Evolutionary conservation across 2,113 vertebrate species (phyloP).

Genomic region (Cyrtonyx montezumae): DNA sequence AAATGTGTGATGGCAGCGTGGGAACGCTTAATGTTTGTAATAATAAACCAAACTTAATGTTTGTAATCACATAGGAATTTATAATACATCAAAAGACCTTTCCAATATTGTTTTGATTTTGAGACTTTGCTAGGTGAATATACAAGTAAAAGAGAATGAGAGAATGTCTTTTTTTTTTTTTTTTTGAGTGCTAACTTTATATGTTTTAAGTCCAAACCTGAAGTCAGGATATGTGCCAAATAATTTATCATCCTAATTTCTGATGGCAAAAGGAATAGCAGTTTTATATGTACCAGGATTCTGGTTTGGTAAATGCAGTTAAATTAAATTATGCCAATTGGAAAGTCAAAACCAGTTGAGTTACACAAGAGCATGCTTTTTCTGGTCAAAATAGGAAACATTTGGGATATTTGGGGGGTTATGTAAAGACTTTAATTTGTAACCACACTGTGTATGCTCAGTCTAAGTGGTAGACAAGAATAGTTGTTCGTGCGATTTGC

Average conservation of each 20-base stretch:
- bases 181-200: neutral
- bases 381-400: constrained; percentile 72
- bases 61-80: neutral
- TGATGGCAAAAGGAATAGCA: constrained; percentile 39
- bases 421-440: constrained; percentile 73
- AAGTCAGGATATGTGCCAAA: constrained; percentile 3
- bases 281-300: constrained; percentile 35
- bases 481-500: constrained; percentile 30
- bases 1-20: neutral
- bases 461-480: constrained; percentile 35
- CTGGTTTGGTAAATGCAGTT: constrained; percentile 60
- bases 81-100: neutral
- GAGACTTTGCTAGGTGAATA: neutral
- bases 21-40: neutral
- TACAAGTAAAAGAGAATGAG: neutral
- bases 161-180: neutral
- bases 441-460: constrained; percentile 52
- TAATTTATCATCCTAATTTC: constrained; percentile 59
- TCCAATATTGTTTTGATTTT: neutral
- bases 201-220: constrained; percentile 12
- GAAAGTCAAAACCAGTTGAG: constrained; percentile 65
- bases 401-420: constrained; percentile 70
- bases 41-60: neutral
- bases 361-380: constrained; percentile 53
- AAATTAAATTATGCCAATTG: constrained; percentile 64